These are phyloP conservation scores for Pachydiplax longipennis DNA, from an alignment of 2,888 invertebrate species.

Conservation along the genomic window DNA sequence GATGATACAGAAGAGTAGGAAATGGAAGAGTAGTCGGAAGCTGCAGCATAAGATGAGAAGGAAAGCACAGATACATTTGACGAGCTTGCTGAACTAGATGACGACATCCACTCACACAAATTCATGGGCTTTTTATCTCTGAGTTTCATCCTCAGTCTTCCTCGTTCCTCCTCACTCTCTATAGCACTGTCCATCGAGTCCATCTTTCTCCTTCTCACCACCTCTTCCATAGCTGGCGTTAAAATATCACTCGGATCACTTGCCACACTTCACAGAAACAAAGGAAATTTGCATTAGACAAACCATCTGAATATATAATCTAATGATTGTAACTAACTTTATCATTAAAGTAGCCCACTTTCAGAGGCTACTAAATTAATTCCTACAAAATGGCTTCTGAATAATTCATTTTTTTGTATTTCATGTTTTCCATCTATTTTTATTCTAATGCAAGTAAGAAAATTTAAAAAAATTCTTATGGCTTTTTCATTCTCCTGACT, in stretches of 20 bases:
- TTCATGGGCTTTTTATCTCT: constrained; percentile 9
- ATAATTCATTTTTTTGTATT: too few species aligned
- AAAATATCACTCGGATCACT: constrained; percentile 6
- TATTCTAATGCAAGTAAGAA: too few species aligned
- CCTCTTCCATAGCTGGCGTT: constrained; percentile 28
- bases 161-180: neutral
- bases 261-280: neutral
- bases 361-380: too few species aligned
- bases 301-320: too few species aligned
- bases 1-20: neutral
- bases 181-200: constrained; percentile 24
- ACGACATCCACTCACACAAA: constrained; percentile 22
- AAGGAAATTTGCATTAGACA: neutral
- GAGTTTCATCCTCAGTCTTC: neutral
- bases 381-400: too few species aligned
- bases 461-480: too few species aligned
- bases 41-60: neutral
- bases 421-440: too few species aligned
- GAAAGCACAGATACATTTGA: neutral
- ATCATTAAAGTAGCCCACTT: too few species aligned
- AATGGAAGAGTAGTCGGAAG: constrained; percentile 21
- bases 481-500: too few species aligned
- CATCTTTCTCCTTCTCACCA: neutral
- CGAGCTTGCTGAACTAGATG: neutral
- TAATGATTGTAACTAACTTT: too few species aligned